Evolutionary conservation across 2,888 invertebrate genomes (phyloP).

Genomic region (Marronus borbonicus): DNA sequence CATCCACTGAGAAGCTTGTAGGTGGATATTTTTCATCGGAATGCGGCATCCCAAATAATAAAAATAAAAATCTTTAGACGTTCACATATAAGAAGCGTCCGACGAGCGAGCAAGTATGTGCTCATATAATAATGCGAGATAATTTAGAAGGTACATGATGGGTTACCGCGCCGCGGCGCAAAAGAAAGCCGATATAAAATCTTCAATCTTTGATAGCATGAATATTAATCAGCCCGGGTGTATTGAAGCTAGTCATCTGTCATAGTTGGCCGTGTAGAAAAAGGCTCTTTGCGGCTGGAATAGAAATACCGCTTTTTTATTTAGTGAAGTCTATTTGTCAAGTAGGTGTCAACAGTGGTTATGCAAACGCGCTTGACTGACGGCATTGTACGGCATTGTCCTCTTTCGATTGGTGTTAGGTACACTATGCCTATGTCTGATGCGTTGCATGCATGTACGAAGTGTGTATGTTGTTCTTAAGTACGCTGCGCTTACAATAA

Average conservation of each 20-base stretch:
- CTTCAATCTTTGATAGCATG: conserved; percentile 33
- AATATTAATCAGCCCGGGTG: conserved; percentile 51
- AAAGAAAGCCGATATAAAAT: conserved; percentile 2
- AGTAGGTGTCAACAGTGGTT: conserved; percentile 57
- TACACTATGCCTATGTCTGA: no score
- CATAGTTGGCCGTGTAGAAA: conserved; percentile 34
- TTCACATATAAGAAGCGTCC: not conserved
- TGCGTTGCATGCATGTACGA: no score
- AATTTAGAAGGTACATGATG: not conserved
- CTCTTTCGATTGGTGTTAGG: not conserved
- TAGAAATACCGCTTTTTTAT: conserved; percentile 55
- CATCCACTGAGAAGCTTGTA: no score
- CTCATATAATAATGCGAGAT: not conserved
- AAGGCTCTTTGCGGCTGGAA: conserved; percentile 40
- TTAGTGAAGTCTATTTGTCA: conserved; percentile 58
- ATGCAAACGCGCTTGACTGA: conserved; percentile 55
- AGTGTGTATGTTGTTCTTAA: no score
- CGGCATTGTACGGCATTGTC: conserved; percentile 32
- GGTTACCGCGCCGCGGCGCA: conserved; percentile 1
- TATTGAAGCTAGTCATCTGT: conserved; percentile 50
- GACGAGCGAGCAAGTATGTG: no score
- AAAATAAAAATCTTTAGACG: conserved; percentile 5
- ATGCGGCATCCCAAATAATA: conserved; percentile 5
- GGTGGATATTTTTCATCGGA: no score
- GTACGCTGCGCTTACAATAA: not conserved